A percentile compares a stretch with the other conserved stretches of the same genome.
Conservation (phyloP, 2,113 vertebrate species). For the Corythaixoides concolor region DNA sequence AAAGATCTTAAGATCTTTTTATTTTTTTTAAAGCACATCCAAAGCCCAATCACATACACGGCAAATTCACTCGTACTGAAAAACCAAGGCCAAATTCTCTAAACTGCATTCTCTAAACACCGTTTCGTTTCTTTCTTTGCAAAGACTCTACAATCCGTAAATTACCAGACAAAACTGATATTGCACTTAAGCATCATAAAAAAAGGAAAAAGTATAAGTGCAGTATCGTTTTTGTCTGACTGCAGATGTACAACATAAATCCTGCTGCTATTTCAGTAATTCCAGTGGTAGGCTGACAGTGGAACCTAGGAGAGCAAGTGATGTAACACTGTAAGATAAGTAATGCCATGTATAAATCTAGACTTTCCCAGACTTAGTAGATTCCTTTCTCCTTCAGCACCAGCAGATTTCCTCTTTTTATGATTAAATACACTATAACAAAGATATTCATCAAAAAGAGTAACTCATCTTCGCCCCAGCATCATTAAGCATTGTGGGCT, state of each 20-base stretch:
- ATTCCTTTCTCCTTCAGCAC: not conserved
- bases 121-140: not conserved
- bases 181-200: not conserved
- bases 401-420: not conserved
- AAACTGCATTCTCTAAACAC: not conserved
- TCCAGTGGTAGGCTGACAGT: not conserved
- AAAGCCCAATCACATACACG: not conserved
- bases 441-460: not conserved
- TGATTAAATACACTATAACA: not conserved
- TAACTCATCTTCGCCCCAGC: not conserved
- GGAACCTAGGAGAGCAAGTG: not conserved
- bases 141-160: not conserved
- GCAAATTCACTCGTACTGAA: not conserved
- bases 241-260: not conserved
- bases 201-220: not conserved
- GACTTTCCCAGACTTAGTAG: not conserved
- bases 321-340: not conserved
- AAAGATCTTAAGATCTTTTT: not conserved
- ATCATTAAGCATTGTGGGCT: accelerated
- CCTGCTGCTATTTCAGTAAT: not conserved
- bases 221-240: not conserved
- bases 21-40: not conserved
- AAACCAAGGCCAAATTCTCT: not conserved
- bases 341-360: not conserved
- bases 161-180: not conserved